Conservation (phyloP, 2,113 vertebrate genomes). For the Halichoerus grypus region DNA sequence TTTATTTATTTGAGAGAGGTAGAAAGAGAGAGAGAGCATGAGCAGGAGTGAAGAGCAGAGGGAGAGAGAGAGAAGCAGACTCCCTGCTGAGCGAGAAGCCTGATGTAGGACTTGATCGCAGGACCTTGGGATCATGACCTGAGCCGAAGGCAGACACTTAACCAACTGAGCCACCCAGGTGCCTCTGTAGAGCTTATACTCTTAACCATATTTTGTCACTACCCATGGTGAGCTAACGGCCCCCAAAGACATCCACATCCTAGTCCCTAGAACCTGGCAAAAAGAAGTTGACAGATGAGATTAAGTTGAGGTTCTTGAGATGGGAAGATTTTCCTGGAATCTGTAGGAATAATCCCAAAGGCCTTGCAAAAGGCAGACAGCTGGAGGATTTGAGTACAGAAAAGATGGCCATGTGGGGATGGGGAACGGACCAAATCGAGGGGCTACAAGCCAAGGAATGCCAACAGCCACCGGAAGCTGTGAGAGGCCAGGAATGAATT, state of each 20-base stretch:
- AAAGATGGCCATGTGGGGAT: neutral
- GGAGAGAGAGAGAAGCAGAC: neutral
- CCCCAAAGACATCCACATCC: neutral
- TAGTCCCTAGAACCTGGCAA: neutral
- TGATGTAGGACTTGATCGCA: neutral
- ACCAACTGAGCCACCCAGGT: too few relatives aligned
- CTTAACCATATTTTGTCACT: neutral
- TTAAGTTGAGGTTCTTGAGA: neutral
- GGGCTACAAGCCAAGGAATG: neutral
- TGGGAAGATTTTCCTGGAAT: neutral
- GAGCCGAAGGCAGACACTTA: neutral
- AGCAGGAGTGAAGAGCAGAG: neutral
- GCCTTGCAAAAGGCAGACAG: neutral
- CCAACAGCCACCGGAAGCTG: neutral
- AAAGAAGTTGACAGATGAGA: neutral
- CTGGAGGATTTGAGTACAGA: neutral
- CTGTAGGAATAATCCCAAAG: neutral
- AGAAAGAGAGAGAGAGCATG: neutral
- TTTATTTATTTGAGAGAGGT: neutral
- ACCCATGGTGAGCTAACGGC: neutral
- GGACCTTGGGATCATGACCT: neutral
- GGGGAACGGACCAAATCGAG: neutral
- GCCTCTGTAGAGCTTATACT: neutral
- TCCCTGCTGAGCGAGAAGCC: neutral
- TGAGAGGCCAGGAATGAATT: neutral